Evolutionary conservation across 2,797 vertebrate genomes (phyloP), one percentile per base, ranked within the genome.

Genomic region (Gadopsis bispinosus): DNA sequence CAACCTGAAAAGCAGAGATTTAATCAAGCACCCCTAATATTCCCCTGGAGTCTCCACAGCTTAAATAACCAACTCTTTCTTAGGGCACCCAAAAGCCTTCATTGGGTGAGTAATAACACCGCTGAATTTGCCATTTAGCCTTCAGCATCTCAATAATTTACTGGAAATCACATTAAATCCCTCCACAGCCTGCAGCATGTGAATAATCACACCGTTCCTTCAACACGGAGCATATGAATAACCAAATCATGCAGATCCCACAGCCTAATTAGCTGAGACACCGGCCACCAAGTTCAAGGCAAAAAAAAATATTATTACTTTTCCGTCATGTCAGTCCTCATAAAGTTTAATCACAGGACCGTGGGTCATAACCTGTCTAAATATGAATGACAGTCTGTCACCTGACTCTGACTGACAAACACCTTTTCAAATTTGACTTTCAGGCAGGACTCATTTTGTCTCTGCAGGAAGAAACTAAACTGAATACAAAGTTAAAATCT

Each of bases 121-220:
- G 39, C 45, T 79, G 83, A 81, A 56, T 85, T 86, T 69, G 50
- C 79, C 73, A 26, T 76, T 75, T 74, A 64, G 86, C 81, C 84
- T 81, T 70, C 65, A 78, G 81, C 73, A 43, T 76, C 80, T 87
- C 82, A 84, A 83, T 90, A 83, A 91, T 90, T 89, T 82, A 87
- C 80, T 73, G 29, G 69, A 83, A 84, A 75, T 85, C 77, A 73
- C 77, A 77, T 81, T 84, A 88, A 80, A 83, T 76, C 83, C 22
- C 51, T 61, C 45, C 62, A 19, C 47, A 75, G 81, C 81, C 81
- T 35, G 43, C 75, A 81, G 86, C 69, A 12, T 51, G 63, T 59
- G 55, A 83, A 89, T 87, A 86, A 85, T 87, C 83, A 82, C 63
- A 76, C 56, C 7, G n/a, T 71, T 83, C 70, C 70, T 73, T 74